Base-by-base conservation (phyloP, 2,113 vertebrate genomes). In the Stigmatopora argus region DNA sequence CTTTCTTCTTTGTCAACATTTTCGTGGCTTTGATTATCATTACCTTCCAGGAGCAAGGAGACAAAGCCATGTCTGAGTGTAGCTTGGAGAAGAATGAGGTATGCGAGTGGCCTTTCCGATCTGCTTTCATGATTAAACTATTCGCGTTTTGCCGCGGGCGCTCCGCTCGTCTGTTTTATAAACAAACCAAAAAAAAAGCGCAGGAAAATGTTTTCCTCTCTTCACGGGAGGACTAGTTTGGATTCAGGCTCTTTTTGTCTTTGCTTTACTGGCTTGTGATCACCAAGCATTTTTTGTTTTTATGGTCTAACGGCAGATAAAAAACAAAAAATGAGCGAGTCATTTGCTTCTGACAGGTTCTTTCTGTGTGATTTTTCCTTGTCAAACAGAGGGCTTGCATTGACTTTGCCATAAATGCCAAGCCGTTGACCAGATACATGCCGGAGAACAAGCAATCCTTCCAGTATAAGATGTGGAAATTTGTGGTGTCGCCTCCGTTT, bases 1-100 rank as follows among this genome's bases (percentile, higher is more conserved):
- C 97, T 62, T 99, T 99, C 91, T 99, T 99, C 92, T 99, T 99
- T 15, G 97, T 99, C 88, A 99, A 98, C 90, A 99, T 99, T 82
- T 99, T 99, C 14, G 97, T 99, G 83, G 97, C 97, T 66, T 87
- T 99, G 87, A 99, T 99, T 89, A 99, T 99, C 90, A 98, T 99
- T 91, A 99, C 97, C 48, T 99, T 99, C 86, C 97, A 99, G 91
- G 97, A 99, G 86, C 97, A 98, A 82, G 97, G 97, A 53, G 97
- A 98, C 91, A 98, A 96, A 85, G 97, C 95, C 86, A 98, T 99
- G 96, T 95, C 97, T 0, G 96, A 98, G 62, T 99, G 97, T 84
- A 99, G 94, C 85, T 88, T 99, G 69, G 96, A 99, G 87, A 99
- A 99, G 83, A 99, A 99, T 0, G 96, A 99, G 97, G 97, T 99